Evolutionary conservation across 2,888 invertebrate species (phyloP), one percentile per base, ranked within the genome.

Genomic region (Caenorhabditis sulstoni): DNA sequence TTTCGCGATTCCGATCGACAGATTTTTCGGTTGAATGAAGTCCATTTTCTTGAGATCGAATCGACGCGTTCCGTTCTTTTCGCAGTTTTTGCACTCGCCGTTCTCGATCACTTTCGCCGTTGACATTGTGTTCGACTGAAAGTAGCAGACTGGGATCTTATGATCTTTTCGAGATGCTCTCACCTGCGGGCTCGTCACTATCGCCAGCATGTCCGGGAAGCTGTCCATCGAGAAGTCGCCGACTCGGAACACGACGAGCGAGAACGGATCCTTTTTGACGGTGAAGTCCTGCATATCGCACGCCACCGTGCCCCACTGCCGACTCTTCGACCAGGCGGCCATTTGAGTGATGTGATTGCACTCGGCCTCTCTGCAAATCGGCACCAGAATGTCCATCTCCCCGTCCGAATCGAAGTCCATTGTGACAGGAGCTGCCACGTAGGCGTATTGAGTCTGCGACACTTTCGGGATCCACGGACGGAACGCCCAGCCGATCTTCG

Each of bases 201-300:
- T 64, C 0, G 85, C 86, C 18, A 86, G 64, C 44, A 89, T 62
- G 64, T 89, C 90, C 3, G 90, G 90, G 62, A 66, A 90, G 18
- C 89, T 89, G 67, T 89, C 86, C 47, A 86, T 70, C 1, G 83
- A 84, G 65, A 85, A 88, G 44, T 90, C 90, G 22, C 90, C 90
- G 22, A 87, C 85, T 3, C 89, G 85, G 75, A 90, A 86, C 12
- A 87, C 47, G 12, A 83, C 83, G 22, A 64, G 49, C 5, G 83
- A 81, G 50, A 61, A 73, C 7, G 66, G 62, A 12, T 84, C 83
- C 12, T 53, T 59, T 3, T 57, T 53, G 1, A 74, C 59, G 0
- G 16, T n/a, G 39, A 45, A 67, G 29, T 82, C 85, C 67, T 86
- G 85, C 70, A 85, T 52, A 53, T 86, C 86, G 29, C 82, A 52